These are phyloP conservation scores for Anabas testudineus DNA, from an alignment of 2,797 vertebrate genomes.

Conservation along the genomic window DNA sequence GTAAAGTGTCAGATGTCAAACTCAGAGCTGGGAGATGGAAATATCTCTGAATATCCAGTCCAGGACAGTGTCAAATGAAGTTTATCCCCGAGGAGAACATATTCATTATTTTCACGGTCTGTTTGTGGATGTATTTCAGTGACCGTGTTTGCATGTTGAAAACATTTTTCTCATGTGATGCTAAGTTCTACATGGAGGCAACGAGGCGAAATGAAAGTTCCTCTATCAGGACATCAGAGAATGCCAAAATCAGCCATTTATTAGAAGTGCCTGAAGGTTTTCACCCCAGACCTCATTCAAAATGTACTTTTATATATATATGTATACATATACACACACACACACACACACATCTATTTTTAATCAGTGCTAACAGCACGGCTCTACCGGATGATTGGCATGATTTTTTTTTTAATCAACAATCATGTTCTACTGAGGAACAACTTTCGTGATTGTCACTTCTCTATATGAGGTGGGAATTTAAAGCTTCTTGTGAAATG, in stretches of 20 bases:
- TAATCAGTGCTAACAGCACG: no score
- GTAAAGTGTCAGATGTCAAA: neutral
- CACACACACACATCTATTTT: no score
- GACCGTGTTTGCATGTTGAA: neutral
- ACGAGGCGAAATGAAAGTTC: neutral
- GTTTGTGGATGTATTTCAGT: slow-evolving; percentile 6
- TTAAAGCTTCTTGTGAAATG: no score
- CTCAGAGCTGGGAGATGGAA: neutral
- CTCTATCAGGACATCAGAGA: neutral
- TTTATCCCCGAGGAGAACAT: slow-evolving; percentile 18
- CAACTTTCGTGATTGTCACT: no score
- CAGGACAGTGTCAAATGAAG: slow-evolving; percentile 4
- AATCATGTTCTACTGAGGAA: no score
- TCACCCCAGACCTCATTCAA: neutral
- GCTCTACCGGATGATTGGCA: no score
- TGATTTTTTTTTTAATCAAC: no score
- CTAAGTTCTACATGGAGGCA: slow-evolving; percentile 7
- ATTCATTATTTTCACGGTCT: slow-evolving; percentile 40
- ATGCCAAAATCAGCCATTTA: neutral
- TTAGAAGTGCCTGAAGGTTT: neutral
- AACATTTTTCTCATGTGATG: slow-evolving; percentile 8
- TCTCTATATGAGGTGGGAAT: no score
- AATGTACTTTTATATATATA: no score
- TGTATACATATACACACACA: no score
- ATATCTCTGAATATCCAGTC: slow-evolving; percentile 1